phyloP scores from a whole-genome alignment of 2,797 vertebrate genomes.

The Phoxinus dragarum region DNA sequence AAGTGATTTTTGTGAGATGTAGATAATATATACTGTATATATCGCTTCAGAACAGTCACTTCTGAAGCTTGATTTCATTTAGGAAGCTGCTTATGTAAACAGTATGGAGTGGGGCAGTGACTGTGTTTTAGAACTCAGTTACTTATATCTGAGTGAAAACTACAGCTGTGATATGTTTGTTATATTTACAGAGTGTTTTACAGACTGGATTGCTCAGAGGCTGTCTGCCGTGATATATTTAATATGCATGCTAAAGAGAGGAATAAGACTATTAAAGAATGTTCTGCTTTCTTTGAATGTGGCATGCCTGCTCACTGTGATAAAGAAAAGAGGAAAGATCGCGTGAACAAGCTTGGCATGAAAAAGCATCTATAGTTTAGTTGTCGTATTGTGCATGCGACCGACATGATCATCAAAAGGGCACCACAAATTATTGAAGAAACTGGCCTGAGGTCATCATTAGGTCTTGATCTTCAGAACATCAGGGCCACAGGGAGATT shows the following conservation, averaged over 20 bases:
- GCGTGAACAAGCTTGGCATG: constrained; percentile 68
- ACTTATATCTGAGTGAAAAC: not conserved
- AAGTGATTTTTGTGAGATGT: not conserved
- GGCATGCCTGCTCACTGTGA: constrained; percentile 59
- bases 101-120: not conserved
- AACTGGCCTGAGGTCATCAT: constrained; percentile 78
- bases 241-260: constrained; percentile 61
- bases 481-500: constrained; percentile 65
- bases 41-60: not conserved
- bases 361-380: constrained; percentile 64
- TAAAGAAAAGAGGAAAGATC: constrained; percentile 59
- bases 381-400: constrained; percentile 75
- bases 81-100: not conserved
- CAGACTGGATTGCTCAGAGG: constrained; percentile 17
- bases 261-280: constrained; percentile 51
- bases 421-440: constrained; percentile 78
- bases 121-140: constrained; percentile 1
- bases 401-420: constrained; percentile 80
- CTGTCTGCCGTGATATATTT: constrained; percentile 57
- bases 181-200: constrained; percentile 20
- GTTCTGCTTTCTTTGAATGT: constrained; percentile 61
- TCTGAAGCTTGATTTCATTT: not conserved
- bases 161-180: constrained; percentile 24
- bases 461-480: constrained; percentile 75
- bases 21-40: too few species aligned